Percentiles rank a stretch among this genome's conserved stretches.
Evolutionary conservation across 1,140 invertebrate genomes (phyloP).

Genomic region (Papilio aristodemus): DNA sequence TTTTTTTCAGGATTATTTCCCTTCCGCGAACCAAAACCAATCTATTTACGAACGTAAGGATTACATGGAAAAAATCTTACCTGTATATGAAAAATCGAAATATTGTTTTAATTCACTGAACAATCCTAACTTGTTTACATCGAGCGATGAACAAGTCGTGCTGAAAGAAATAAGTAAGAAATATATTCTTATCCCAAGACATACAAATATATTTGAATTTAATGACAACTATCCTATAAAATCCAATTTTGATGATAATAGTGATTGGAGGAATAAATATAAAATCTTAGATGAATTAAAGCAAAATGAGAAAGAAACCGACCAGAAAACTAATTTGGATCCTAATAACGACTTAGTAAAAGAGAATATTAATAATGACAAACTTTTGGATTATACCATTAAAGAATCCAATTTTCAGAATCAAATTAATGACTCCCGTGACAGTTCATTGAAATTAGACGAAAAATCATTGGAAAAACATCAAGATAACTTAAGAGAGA

Average conservation of each 20-base stretch:
- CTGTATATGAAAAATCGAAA: not conserved
- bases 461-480: not conserved
- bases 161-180: slow-evolving; percentile 67
- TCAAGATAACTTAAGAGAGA: not conserved
- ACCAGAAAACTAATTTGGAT: slow-evolving; percentile 15
- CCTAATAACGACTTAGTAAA: not conserved
- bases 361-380: not conserved
- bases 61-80: not conserved
- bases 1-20: slow-evolving; percentile 7
- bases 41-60: not conserved
- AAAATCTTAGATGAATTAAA: slow-evolving; percentile 68
- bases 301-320: slow-evolving; percentile 54
- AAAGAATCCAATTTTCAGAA: not conserved
- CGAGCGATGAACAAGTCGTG: slow-evolving; percentile 47
- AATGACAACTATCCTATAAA: slow-evolving; percentile 33
- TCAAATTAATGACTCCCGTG: not conserved
- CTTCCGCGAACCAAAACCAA: not conserved
- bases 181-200: slow-evolving; percentile 71
- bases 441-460: not conserved
- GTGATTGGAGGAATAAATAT: slow-evolving; percentile 73
- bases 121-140: not conserved
- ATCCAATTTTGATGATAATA: slow-evolving; percentile 41
- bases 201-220: slow-evolving; percentile 29
- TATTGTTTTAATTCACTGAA: not conserved
- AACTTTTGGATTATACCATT: not conserved